Evolutionary conservation across 35 echinoderm and acorn worm species (phyloP).

Genomic region (Eucidaris tribuloides): DNA sequence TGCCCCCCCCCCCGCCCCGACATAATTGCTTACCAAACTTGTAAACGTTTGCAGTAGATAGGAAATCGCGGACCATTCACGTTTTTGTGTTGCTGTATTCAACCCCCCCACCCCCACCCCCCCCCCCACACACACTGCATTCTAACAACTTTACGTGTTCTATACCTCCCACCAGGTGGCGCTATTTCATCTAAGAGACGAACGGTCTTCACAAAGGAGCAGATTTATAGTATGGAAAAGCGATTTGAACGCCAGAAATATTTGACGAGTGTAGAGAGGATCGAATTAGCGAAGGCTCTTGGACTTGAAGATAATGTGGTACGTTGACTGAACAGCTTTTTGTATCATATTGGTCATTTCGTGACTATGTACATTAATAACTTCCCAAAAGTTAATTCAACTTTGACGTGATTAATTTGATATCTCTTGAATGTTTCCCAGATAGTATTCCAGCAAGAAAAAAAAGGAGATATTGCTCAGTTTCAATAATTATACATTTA

Average conservation of each 20-base stretch:
- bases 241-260: conserved; percentile 30
- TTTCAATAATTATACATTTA: neutral
- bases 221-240: conserved; percentile 19
- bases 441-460: neutral
- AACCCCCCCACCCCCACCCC: too few species aligned
- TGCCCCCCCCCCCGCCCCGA: too few species aligned
- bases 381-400: neutral
- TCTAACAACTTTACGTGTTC: too few species aligned
- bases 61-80: too few species aligned
- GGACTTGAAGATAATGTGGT: conserved; percentile 36
- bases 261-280: conserved; percentile 4
- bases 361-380: neutral
- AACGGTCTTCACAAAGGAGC: conserved; percentile 39
- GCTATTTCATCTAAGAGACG: conserved; percentile 9
- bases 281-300: conserved; percentile 3
- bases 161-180: too few species aligned
- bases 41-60: too few species aligned
- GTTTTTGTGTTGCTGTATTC: too few species aligned
- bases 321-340: neutral
- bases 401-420: neutral
- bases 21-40: too few species aligned
- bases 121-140: too few species aligned
- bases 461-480: neutral
- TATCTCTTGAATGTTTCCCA: too few species aligned
- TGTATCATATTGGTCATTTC: neutral